phyloP scores from a whole-genome alignment of 2,888 invertebrate genomes.

The Drosophila buzzatii region DNA sequence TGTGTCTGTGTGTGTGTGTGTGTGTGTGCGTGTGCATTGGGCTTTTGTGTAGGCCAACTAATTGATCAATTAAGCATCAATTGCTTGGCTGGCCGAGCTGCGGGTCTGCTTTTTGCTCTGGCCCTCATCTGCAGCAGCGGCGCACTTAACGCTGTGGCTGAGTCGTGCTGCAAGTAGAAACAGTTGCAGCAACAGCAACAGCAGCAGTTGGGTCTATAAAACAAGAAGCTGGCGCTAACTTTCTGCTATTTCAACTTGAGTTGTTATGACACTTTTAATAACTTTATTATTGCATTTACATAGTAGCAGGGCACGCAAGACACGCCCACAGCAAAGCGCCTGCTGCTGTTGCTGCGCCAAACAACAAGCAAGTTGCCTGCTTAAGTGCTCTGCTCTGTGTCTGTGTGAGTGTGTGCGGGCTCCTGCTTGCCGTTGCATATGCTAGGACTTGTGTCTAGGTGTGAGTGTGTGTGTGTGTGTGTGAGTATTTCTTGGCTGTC shows the following conservation, averaged over 20 bases:
- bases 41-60: conserved; percentile 67
- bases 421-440: conserved; percentile 59
- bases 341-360: conserved; percentile 17
- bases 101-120: conserved; percentile 51
- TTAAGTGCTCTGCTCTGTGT: conserved; percentile 49
- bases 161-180: conserved; percentile 15
- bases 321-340: conserved; percentile 7
- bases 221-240: conserved; percentile 67
- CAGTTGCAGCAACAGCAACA: conserved; percentile 22
- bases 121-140: conserved; percentile 42
- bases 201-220: conserved; percentile 51
- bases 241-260: conserved; percentile 79
- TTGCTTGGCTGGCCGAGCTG: conserved; percentile 66
- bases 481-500: conserved; percentile 64
- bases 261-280: conserved; percentile 85
- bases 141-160: conserved; percentile 23
- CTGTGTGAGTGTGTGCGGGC: conserved; percentile 12
- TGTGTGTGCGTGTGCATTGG: conserved; percentile 18
- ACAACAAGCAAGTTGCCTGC: conserved; percentile 58
- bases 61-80: conserved; percentile 80
- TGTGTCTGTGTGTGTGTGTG: conserved; percentile 22
- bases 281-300: conserved; percentile 84
- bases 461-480: conserved; percentile 7
- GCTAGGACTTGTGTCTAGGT: conserved; percentile 49
- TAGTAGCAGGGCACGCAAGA: conserved; percentile 64